These are phyloP conservation scores for Nasonia giraulti DNA, from an alignment of 1,140 invertebrate species.

Conservation along the genomic window DNA sequence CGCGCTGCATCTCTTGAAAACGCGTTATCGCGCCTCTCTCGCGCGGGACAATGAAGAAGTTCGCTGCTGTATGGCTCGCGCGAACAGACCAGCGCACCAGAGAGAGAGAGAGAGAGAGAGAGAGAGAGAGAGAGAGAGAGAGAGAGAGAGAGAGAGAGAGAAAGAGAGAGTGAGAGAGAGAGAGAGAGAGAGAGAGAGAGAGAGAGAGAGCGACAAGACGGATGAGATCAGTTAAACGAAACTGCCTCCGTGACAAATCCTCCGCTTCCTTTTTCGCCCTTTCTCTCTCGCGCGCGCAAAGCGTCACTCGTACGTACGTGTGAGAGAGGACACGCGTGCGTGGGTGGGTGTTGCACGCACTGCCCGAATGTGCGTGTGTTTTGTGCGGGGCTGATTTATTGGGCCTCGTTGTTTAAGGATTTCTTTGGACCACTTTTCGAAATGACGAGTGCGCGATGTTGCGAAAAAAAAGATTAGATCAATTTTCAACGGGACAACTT, in stretches of 20 bases:
- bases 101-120: not conserved
- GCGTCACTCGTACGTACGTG: not conserved
- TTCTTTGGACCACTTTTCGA: not conserved
- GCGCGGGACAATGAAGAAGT: not conserved
- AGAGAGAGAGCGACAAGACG: constrained; percentile 66
- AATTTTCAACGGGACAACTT: not conserved
- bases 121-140: not conserved
- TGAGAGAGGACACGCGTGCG: not conserved
- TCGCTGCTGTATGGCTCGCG: not conserved
- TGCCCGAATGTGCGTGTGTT: not conserved
- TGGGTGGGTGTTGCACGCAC: not conserved
- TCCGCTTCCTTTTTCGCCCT: constrained; percentile 68
- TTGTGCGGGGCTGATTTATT: too few species aligned
- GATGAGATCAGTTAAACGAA: constrained; percentile 74
- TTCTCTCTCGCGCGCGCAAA: constrained; percentile 35
- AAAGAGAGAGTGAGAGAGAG: too few species aligned
- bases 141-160: not conserved
- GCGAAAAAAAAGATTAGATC: too few species aligned
- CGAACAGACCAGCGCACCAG: constrained; percentile 54
- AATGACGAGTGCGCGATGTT: not conserved
- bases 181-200: not conserved
- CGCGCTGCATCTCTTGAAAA: not conserved
- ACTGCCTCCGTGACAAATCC: constrained; percentile 73
- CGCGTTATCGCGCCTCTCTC: not conserved
- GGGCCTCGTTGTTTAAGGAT: not conserved